phyloP scores from a whole-genome alignment of 2,888 invertebrate species.

The Ichneumoninae sp. region DNA sequence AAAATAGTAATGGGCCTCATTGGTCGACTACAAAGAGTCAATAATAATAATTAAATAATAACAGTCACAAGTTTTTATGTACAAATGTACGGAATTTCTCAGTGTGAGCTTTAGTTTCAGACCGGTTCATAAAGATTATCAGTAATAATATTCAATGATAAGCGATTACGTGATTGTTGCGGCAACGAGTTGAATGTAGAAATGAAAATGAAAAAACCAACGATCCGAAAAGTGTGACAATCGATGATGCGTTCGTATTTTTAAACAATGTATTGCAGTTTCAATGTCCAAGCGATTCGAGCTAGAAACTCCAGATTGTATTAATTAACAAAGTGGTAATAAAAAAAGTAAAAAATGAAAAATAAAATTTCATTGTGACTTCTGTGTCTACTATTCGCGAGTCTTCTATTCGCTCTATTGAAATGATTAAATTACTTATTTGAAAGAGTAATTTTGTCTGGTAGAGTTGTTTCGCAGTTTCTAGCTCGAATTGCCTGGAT shows the following conservation, averaged over 20 bases:
- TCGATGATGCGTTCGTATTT: background rate
- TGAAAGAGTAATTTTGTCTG: background rate
- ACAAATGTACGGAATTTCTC: background rate
- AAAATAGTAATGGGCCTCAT: background rate
- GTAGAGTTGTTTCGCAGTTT: background rate
- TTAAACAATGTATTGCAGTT: background rate
- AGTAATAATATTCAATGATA: too few species aligned
- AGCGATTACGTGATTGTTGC: too few species aligned
- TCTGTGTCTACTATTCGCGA: background rate
- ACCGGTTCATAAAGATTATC: too few species aligned
- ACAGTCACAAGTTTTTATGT: background rate
- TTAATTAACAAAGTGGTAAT: background rate
- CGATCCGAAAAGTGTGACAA: too few species aligned
- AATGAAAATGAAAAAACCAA: too few species aligned
- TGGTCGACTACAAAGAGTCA: background rate
- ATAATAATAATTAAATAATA: background rate
- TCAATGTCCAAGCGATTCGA: background rate
- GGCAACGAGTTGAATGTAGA: too few species aligned
- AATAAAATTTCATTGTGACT: background rate
- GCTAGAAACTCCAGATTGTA: background rate
- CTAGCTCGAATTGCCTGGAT: background rate
- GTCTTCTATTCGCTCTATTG: background rate
- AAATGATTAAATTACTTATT: background rate
- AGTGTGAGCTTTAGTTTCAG: too few species aligned
- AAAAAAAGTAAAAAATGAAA: background rate